Evolutionary conservation across 2,113 vertebrate genomes (phyloP), one percentile per base, ranked within the genome.

Genomic region (Neopipo cinnamomea): DNA sequence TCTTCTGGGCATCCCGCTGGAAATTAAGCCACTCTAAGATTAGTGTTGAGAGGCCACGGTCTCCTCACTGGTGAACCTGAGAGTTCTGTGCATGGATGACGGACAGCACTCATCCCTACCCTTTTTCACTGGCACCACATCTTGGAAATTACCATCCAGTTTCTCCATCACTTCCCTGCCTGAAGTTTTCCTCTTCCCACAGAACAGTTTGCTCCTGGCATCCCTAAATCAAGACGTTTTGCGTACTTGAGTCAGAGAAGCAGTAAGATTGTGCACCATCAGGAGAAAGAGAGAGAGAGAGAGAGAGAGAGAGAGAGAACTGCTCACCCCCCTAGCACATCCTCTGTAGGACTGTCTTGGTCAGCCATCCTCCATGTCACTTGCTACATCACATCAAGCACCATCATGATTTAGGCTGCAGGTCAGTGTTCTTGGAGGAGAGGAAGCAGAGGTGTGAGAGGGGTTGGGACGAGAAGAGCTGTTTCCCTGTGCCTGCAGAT

Each of bases 351-450:
- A 44, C 71, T 50, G 33, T 80, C 68, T 49, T 81, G 42, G 66
- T 74, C 30, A 82, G 79, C 39, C 75, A 68, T 91, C 72, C 49
- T 93, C 6, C 5, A 31, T 65, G 55, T 88, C 83, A 81, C 74
- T 77, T 96, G 86, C 89, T 95, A 92, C 80, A 63, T 88, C 73
- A 67, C 35, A n/a, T 92, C 71, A 83, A 95, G 92, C 88, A 96
- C 89, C 71, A 50, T 35, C 84, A 92, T 55, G 81, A 91, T 35
- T 53, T 68, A 53, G 66, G 35, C 73, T 85, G 74, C 2, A 4
- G 52, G 72, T 92, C 71, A 68, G 68, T 33, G 56, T 52, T 49
- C 61, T 93, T 74, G 68, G 61, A 94, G 58, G 53, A 82, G 55
- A 91, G 56, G 75, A 81, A 89, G 80, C 65, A 70, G 70, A 85